Evolutionary conservation across 2,797 vertebrate species (phyloP).

Genomic region (Falco naumanni): DNA sequence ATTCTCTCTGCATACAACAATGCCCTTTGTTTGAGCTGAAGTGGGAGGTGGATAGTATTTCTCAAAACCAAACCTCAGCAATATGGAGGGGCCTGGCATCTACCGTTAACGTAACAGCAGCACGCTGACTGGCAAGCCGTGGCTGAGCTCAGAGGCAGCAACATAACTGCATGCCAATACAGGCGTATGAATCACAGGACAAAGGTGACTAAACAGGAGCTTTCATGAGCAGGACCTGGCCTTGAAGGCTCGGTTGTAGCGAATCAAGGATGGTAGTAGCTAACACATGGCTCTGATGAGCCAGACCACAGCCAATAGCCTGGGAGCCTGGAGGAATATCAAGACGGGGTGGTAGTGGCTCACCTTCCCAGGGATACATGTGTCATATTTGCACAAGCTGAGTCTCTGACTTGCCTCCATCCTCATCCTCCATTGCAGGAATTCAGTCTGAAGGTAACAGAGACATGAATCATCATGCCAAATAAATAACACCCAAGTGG

Average conservation of each 20-base stretch:
- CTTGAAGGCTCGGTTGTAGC: neutral
- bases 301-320: neutral
- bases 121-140: neutral
- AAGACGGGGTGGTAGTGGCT: neutral
- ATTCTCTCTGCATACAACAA: neutral
- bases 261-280: neutral
- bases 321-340: neutral
- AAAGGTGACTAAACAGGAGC: neutral
- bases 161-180: neutral
- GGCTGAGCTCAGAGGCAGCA: neutral
- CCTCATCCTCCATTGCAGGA: neutral
- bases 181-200: neutral
- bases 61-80: neutral
- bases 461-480: neutral
- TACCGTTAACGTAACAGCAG: neutral
- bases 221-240: neutral
- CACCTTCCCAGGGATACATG: neutral
- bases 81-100: rapidly evolving
- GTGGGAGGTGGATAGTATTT: neutral
- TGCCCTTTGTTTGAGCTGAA: neutral
- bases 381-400: neutral
- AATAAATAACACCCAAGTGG: neutral
- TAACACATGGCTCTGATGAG: neutral
- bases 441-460: neutral
- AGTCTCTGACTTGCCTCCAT: neutral